Base-by-base conservation (phyloP, 2,113 vertebrate genomes). In the Nestor notabilis region DNA sequence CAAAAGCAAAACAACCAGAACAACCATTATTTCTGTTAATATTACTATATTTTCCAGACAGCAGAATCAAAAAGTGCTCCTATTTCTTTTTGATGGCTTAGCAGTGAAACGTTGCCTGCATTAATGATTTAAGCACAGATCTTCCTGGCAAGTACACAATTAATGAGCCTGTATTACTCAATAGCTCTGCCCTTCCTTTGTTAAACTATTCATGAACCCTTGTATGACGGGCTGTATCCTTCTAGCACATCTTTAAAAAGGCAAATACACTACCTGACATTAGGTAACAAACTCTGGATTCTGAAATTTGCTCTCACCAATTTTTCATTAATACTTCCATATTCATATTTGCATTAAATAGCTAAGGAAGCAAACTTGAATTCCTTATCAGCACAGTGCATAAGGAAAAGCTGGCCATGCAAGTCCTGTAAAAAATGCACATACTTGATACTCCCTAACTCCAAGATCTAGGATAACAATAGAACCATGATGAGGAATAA, bases 81-180 rank as follows among this genome's bases (percentile, higher is more conserved):
- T 96, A 52, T 94, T 93, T 64, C 95, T 97, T 93, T 96, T 95
- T 95, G 97, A 97, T 93, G 97, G 97, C 95, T 98, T 96, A 97
- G 90, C 94, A 96, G 97, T 94, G 97, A 98, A 98, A 97, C 83
- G 98, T 97, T 97, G 97, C 97, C 97, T 98, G 98, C 98, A 99
- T 99, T 98, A 99, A 99, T 99, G 98, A 99, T 99, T 99, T 99
- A 99, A 98, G 97, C 93, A 97, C 96, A 98, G 98, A 97, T 98
- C 99, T 98, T 98, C 97, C 97, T 98, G 98, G 98, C 97, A 98
- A 98, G 98, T 98, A 80, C 98, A 98, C 98, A 99, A 99, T 99
- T 99, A 99, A 99, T 99, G 98, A 99, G 98, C 95, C 98, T 97
- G 98, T 98, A 99, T 99, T 98, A 99, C 99, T 98, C 98, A 99